Conservation (phyloP, 1,140 invertebrate species). For the Teleopsis dalmanni region DNA sequence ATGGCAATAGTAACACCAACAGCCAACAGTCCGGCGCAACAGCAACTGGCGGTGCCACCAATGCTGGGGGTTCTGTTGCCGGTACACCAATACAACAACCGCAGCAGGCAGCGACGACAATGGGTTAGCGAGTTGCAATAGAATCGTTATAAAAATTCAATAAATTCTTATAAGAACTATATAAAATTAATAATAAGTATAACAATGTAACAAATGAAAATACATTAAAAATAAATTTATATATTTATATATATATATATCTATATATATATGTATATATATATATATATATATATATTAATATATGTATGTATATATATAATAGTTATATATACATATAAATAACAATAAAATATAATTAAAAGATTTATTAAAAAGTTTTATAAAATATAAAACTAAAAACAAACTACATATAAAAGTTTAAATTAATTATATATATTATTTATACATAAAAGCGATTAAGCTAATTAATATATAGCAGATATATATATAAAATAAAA, state of each 20-base stretch:
- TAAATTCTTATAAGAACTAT: conserved; percentile 10
- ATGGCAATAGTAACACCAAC: conserved; percentile 1
- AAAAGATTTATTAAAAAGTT: neutral
- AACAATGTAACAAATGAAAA: neutral
- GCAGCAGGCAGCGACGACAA: conserved; percentile 20
- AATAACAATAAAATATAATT: neutral
- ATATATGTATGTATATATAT: too few species aligned
- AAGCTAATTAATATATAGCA: conserved; percentile 4
- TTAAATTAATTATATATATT: conserved; percentile 6
- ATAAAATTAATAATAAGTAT: conserved; percentile 6
- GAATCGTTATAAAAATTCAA: neutral
- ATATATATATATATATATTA: neutral
- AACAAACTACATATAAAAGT: neutral
- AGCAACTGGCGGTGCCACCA: conserved; percentile 9
- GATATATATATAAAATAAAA: conserved; percentile 5
- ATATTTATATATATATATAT: conserved; percentile 5
- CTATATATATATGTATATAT: conserved; percentile 3
- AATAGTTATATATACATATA: conserved; percentile 2
- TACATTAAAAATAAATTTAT: neutral
- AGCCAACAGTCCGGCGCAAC: neutral
- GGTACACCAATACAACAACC: conserved; percentile 17
- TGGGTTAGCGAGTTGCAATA: conserved; percentile 19
- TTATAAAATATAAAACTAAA: neutral
- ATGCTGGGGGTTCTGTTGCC: conserved; percentile 20
- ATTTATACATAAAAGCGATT: too few species aligned